Conservation (phyloP, 2,797 vertebrate species). For the Smutsia temminckii region DNA sequence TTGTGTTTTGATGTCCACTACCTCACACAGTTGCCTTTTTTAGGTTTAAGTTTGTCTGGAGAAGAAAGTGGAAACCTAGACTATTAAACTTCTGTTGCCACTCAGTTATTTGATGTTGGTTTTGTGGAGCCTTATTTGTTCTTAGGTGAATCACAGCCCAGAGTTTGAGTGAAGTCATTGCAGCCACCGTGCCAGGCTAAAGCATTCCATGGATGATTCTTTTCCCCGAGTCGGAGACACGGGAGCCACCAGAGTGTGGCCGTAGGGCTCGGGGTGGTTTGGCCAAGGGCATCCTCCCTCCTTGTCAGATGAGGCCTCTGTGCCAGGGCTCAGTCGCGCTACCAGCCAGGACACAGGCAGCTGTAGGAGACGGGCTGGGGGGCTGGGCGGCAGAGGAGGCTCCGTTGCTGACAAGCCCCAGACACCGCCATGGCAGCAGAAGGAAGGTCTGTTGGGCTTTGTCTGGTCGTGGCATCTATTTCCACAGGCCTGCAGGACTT, state of each 20-base stretch:
- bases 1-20: background rate
- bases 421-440: background rate
- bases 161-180: constrained; percentile 45
- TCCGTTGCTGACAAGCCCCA: no score
- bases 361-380: background rate
- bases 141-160: constrained; percentile 46
- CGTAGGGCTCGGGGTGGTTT: background rate
- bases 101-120: background rate
- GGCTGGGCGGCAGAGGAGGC: background rate
- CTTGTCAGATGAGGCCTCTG: background rate
- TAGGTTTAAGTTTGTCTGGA: background rate
- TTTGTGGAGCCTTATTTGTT: constrained; percentile 43
- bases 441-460: background rate
- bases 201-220: background rate
- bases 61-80: background rate
- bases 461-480: background rate
- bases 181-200: constrained; percentile 9
- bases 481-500: background rate
- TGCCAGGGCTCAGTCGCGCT: constrained; percentile 15
- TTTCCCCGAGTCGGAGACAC: background rate
- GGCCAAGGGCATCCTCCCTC: background rate
- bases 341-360: background rate
- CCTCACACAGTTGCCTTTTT: background rate
- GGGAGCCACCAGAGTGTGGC: background rate
- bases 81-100: background rate